Evolutionary conservation across 2,797 vertebrate species (phyloP), one percentile per base, ranked within the genome.

Genomic region (Balearica regulorum): DNA sequence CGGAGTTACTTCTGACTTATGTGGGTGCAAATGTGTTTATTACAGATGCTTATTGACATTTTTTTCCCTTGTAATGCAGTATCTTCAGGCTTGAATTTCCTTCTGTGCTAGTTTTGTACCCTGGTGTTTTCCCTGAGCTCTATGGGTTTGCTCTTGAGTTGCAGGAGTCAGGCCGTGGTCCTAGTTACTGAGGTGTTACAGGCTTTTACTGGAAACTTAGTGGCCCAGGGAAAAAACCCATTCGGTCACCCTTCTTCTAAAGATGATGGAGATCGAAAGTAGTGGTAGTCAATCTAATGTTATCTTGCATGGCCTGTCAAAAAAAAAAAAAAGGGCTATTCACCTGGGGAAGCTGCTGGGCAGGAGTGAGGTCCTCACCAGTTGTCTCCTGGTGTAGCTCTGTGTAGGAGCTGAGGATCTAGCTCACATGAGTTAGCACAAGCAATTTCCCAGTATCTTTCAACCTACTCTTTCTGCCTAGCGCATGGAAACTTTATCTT

Each of bases 381-480:
- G 35, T 16, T 54, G 12, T 10, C 16, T 14, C 13, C 46, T 64
- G 6, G 28, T 39, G 33, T 25, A 57, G 61, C 29, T 46, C 28
- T 20, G 16, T 25, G 55, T 22, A 11, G 35, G 14, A 54, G 35
- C 33, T 48, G 44, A 82, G 76, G 24, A 49, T 41, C 28, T 33
- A 41, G 20, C 28, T 17, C 26, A 3, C 0, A 0, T 9, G 16
- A 76, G 7, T 25, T 25, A 58, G 9, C 51, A 25, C 13, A 11
- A 57, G 14, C 1, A 19, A 18, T 22, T 55, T 61, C 35, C 37
- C 28, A 16, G 19, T 51, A 10, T 51, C 5, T 58, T 69, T 48
- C 22, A 37, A 37, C 18, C 7, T 24, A 13, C 2, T 51, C 25
- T 53, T 76, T 71, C 64, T 48, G 44, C 44, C 19, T 21, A 13